These are phyloP conservation scores for Dysidea cf. avara DNA, from an alignment of 37 sponge, comb jelly and placozoan genomes.

Conservation along the genomic window DNA sequence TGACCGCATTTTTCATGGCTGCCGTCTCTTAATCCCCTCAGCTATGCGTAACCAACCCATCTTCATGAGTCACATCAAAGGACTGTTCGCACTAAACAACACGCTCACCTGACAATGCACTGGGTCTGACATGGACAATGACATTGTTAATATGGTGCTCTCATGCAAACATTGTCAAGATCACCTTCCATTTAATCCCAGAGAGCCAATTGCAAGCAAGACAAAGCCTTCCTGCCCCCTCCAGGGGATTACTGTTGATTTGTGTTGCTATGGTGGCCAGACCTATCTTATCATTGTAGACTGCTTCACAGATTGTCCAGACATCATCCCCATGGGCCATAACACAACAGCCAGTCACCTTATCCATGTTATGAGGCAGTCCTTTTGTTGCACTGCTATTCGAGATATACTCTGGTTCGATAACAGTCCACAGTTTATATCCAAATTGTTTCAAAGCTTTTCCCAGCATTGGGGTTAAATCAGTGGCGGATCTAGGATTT, in stretches of 20 bases:
- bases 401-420: neutral
- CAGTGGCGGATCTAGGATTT: too few species aligned
- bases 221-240: slow-evolving; percentile 4
- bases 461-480: too few species aligned
- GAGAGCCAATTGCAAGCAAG: slow-evolving; percentile 15
- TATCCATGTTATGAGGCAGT: neutral
- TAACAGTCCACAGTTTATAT: neutral
- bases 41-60: neutral
- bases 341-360: neutral
- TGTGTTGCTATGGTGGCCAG: slow-evolving; percentile 4
- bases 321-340: neutral
- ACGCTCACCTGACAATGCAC: too few species aligned
- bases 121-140: too few species aligned
- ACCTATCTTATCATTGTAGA: neutral
- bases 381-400: neutral
- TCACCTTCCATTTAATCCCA: slow-evolving; percentile 9
- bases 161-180: slow-evolving; percentile 26
- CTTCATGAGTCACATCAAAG: too few species aligned
- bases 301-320: too few species aligned
- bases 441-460: too few species aligned
- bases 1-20: slow-evolving; percentile 3
- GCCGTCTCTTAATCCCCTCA: too few species aligned
- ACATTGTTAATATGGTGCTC: slow-evolving; percentile 18
- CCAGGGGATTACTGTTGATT: slow-evolving; percentile 11
- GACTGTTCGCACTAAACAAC: too few species aligned